A percentile compares a stretch with the other conserved stretches of the same genome.
Conservation (phyloP, 2,888 invertebrate species). For the Bombylius discolor region DNA sequence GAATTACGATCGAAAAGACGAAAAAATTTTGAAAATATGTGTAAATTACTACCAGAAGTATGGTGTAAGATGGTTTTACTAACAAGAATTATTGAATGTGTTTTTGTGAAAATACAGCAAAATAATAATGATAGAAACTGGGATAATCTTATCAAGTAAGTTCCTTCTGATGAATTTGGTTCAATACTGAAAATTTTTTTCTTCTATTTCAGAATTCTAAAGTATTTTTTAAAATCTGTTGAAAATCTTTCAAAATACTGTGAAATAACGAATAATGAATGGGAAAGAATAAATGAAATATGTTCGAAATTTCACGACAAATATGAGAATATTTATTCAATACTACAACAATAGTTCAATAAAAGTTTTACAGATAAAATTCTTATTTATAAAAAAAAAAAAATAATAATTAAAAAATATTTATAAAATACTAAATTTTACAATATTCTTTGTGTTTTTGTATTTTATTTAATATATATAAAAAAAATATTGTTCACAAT, state of each 20-base stretch:
- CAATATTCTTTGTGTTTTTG: too few relatives aligned
- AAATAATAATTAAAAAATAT: too few relatives aligned
- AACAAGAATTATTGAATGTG: constrained; percentile 2
- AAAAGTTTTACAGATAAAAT: too few relatives aligned
- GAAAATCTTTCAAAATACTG: constrained; percentile 22
- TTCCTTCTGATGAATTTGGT: background rate
- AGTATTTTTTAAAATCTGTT: constrained; percentile 17
- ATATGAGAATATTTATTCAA: background rate
- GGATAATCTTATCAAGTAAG: constrained; percentile 13
- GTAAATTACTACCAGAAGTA: constrained; percentile 16
- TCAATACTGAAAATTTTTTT: background rate
- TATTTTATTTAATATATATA: too few relatives aligned
- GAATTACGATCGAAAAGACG: constrained; percentile 22
- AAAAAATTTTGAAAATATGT: constrained; percentile 21
- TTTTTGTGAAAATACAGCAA: constrained; percentile 13
- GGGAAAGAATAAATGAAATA: constrained; percentile 13
- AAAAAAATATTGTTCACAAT: too few relatives aligned
- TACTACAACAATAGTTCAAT: background rate
- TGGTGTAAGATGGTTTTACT: constrained; percentile 12
- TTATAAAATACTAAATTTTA: too few relatives aligned
- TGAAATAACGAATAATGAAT: constrained; percentile 21
- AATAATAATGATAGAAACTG: background rate
- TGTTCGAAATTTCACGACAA: background rate
- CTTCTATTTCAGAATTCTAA: constrained; percentile 19
- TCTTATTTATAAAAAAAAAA: too few relatives aligned